Percentiles rank a stretch among this genome's conserved stretches.
Conservation (phyloP, 2,113 vertebrate species). For the Varanus komodoensis region DNA sequence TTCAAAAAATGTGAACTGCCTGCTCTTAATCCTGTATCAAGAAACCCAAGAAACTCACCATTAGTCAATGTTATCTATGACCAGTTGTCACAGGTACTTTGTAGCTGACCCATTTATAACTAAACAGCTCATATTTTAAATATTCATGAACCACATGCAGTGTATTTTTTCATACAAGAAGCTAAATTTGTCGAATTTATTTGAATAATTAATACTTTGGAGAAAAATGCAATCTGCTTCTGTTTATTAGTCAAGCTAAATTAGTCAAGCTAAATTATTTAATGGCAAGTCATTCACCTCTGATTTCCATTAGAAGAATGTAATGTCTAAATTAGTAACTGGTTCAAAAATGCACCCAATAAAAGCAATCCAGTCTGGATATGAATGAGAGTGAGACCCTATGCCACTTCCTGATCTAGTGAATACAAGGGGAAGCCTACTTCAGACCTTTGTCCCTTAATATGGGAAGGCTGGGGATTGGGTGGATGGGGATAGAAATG, state of each 20-base stretch:
- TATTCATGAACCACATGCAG: constrained; percentile 24
- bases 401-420: too few relatives aligned
- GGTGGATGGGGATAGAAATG: not conserved
- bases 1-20: not conserved
- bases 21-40: not conserved
- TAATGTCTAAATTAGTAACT: constrained; percentile 29
- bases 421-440: not conserved
- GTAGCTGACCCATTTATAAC: not conserved
- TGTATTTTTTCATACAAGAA: constrained; percentile 6
- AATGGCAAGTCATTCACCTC: not conserved
- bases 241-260: constrained; percentile 17
- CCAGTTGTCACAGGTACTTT: not conserved
- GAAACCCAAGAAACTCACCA: not conserved
- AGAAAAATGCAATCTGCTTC: constrained; percentile 22
- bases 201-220: not conserved
- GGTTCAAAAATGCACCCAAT: accelerated
- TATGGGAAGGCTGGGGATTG: not conserved
- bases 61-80: constrained; percentile 20
- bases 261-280: not conserved
- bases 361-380: accelerated
- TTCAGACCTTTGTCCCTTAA: not conserved
- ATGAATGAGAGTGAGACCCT: accelerated
- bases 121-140: not conserved
- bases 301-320: not conserved
- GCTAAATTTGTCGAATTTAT: constrained; percentile 24